phyloP scores from a whole-genome alignment of 2,888 invertebrate genomes.

The Aplocera efformata region DNA sequence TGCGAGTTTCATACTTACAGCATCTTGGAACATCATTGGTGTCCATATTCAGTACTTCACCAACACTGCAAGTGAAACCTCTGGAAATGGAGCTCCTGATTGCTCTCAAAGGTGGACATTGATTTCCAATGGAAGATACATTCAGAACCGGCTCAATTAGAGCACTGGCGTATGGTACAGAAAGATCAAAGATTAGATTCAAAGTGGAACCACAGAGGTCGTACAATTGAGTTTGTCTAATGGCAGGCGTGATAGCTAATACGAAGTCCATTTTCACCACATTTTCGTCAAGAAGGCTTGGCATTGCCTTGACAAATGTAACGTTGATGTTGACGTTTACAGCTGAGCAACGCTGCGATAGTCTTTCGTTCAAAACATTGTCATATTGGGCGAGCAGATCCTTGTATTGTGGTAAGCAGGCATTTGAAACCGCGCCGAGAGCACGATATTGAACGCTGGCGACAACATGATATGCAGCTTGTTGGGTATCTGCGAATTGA shows the following conservation, averaged over 20 bases:
- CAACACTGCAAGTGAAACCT: slow-evolving; percentile 95
- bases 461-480: slow-evolving; percentile 96
- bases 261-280: slow-evolving; percentile 94
- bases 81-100: slow-evolving; percentile 90
- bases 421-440: slow-evolving; percentile 92
- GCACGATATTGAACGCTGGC: slow-evolving; percentile 93
- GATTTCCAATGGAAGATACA: slow-evolving; percentile 93
- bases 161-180: slow-evolving; percentile 94
- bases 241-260: slow-evolving; percentile 91
- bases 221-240: slow-evolving; percentile 94
- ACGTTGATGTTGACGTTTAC: slow-evolving; percentile 97
- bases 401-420: slow-evolving; percentile 92
- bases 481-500: slow-evolving; percentile 88
- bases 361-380: slow-evolving; percentile 86
- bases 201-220: slow-evolving; percentile 97
- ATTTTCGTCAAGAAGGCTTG: slow-evolving; percentile 91
- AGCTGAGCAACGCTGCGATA: slow-evolving; percentile 95
- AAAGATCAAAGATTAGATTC: slow-evolving; percentile 95
- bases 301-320: slow-evolving; percentile 90
- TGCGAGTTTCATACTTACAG: slow-evolving; percentile 80
- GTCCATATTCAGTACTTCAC: slow-evolving; percentile 96
- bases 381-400: slow-evolving; percentile 91
- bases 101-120: slow-evolving; percentile 94
- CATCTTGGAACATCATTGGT: slow-evolving; percentile 95
- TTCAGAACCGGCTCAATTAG: slow-evolving; percentile 94